Base-by-base conservation (phyloP, 2,797 vertebrate genomes). In the Melanotaenia maccullochi region DNA sequence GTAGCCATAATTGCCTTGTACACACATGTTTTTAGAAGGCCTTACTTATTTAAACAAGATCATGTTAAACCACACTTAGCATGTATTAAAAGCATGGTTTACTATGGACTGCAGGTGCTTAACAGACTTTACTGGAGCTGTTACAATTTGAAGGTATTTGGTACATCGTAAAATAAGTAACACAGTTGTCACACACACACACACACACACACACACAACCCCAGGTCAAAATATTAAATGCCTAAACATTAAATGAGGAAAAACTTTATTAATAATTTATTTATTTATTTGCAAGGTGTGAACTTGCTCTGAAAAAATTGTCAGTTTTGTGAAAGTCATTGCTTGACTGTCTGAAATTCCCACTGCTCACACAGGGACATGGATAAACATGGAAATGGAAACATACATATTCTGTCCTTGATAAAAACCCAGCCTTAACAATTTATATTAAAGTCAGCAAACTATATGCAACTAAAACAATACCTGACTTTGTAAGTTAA, bases 271-370 rank as follows among this genome's bases (percentile, higher is more conserved):
- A 16, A 20, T 11, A 75, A 33, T 14, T 2, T 0, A 18, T 11
- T 59, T 57, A n/a, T 47, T 59, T 12, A 51, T 24, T 64, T 9
- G 25, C 8, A 68, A 67, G 32, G 9, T 71, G 9, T 61, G 22
- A 71, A 71, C n/a, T 76, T 51, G 5, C 3, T 22, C 51, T 60
- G 66, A 56, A 67, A 83, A 71, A 60, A 72, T 68, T 73, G 14
- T 5, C 3, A 40, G 8, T 63, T 69, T 72, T 40, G 28, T 75
- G 60, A 81, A 78, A 75, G 67, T 83, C 66, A 71, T 47, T 75
- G 60, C 69, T 70, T 38, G 70, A 65, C 67, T 56, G 3, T 22
- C 52, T 76, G 71, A 71, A 60, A 66, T 52, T 51, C 49, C 59
- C 0, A 14, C 68, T 32, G n/a, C 12, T 25, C 47, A 49, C 20